phyloP scores from a whole-genome alignment of 2,888 invertebrate genomes.

The Temnothorax ravouxi region DNA sequence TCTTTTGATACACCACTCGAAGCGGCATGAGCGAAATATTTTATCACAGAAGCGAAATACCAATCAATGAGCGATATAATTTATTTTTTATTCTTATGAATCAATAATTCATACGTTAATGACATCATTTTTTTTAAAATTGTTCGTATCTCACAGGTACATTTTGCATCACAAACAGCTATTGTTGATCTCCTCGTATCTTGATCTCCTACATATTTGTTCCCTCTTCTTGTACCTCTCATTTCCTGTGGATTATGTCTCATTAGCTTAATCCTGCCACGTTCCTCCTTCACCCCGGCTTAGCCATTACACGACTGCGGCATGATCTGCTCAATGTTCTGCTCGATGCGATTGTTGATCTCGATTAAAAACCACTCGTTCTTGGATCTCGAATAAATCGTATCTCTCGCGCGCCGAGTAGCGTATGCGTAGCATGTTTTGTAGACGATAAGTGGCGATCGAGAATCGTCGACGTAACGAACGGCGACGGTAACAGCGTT shows the following conservation, averaged over 20 bases:
- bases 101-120: not conserved
- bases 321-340: constrained; percentile 61
- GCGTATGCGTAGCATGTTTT: constrained; percentile 58
- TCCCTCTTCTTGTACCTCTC: not conserved
- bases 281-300: constrained; percentile 50
- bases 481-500: not conserved
- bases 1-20: not conserved
- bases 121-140: not conserved
- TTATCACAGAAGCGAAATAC: not conserved
- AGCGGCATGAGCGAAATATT: constrained; percentile 15
- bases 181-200: not conserved
- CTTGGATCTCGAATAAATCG: constrained; percentile 9
- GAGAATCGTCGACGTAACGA: not conserved
- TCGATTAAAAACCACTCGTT: not conserved
- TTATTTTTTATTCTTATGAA: constrained; percentile 1
- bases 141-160: not conserved
- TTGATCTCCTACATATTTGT: not conserved
- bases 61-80: not conserved
- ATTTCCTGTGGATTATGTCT: constrained; percentile 35
- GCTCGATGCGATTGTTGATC: constrained; percentile 24
- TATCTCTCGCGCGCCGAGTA: constrained; percentile 19
- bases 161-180: constrained; percentile 14
- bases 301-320: constrained; percentile 69
- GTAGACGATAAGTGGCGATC: constrained; percentile 34
- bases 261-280: constrained; percentile 41